These are phyloP conservation scores for Bursaphelenchus mucronatus DNA, from an alignment of 1,140 invertebrate genomes.

Conservation along the genomic window DNA sequence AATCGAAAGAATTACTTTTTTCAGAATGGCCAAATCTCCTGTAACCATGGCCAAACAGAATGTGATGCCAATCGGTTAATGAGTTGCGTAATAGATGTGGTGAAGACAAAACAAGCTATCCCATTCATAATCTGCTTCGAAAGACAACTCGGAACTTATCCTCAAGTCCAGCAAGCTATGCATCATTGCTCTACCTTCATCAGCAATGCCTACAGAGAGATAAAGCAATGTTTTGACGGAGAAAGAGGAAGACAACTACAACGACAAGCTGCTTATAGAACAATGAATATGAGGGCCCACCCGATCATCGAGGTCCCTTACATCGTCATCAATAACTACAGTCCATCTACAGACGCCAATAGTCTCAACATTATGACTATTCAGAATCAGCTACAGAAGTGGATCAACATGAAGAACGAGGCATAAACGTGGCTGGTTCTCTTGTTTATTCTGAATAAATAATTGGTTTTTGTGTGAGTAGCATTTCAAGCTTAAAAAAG, in stretches of 20 bases:
- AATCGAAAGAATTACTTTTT: conserved; percentile 17
- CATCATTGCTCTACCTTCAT: conserved; percentile 55
- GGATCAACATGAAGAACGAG: conserved; percentile 36
- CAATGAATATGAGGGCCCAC: conserved; percentile 48
- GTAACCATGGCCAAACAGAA: conserved; percentile 59
- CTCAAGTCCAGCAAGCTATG: conserved; percentile 46
- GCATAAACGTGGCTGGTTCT: background rate
- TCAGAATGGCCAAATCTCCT: conserved; percentile 57
- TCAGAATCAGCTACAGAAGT: conserved; percentile 54
- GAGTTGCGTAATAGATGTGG: conserved; percentile 55
- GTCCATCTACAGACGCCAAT: conserved; percentile 53
- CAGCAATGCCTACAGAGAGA: conserved; percentile 45
- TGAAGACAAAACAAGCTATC: conserved; percentile 42
- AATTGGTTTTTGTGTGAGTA: background rate
- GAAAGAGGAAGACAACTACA: conserved; percentile 53
- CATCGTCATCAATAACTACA: conserved; percentile 56
- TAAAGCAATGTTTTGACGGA: conserved; percentile 50
- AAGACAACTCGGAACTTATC: conserved; percentile 29
- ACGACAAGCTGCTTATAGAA: conserved; percentile 53
- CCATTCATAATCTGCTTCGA: conserved; percentile 60
- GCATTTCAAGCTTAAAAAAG: too few species aligned
- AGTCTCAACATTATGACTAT: conserved; percentile 52
- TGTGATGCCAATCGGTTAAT: conserved; percentile 59
- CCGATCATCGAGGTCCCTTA: conserved; percentile 59
- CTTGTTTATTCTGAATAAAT: conserved; percentile 7